phyloP scores from a whole-genome alignment of 2,888 invertebrate genomes.

The Lycophotia porphyrea region DNA sequence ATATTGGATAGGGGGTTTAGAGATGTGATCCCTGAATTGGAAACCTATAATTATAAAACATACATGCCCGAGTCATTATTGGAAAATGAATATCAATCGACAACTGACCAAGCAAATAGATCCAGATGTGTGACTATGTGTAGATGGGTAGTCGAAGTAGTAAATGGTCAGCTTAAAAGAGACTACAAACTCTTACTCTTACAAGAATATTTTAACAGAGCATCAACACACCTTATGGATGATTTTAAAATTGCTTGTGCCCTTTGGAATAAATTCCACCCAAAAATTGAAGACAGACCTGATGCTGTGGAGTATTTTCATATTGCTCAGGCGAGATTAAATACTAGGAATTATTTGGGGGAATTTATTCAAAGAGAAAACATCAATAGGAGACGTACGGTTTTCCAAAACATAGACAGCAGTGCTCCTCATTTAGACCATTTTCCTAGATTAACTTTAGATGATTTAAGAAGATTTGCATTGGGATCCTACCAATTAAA shows the following conservation, averaged over 20 bases:
- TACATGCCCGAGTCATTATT: constrained; percentile 25
- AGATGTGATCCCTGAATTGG: constrained; percentile 16
- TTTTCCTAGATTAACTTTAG: constrained; percentile 19
- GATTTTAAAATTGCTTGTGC: constrained; percentile 24
- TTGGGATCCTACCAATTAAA: constrained; percentile 12
- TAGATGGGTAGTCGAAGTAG: constrained; percentile 19
- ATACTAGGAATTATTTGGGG: constrained; percentile 13
- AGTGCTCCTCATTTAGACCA: constrained; percentile 23
- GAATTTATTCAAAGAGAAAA: constrained; percentile 21
- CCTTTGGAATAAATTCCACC: constrained; percentile 25
- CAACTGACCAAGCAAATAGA: constrained; percentile 19
- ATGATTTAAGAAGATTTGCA: constrained; percentile 18
- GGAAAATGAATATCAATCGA: constrained; percentile 24
- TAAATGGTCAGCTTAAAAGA: constrained; percentile 19
- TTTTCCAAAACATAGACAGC: constrained; percentile 30
- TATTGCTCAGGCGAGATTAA: constrained; percentile 18
- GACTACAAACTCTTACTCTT: constrained; percentile 20
- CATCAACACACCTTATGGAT: constrained; percentile 18
- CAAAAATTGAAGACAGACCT: constrained; percentile 18
- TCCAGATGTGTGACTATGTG: constrained; percentile 28
- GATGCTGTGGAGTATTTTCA: constrained; percentile 10
- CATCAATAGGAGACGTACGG: constrained; percentile 14
- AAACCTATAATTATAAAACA: constrained; percentile 27
- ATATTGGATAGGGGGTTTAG: constrained; percentile 33
- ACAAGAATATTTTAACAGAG: constrained; percentile 32